Evolutionary conservation across 2,113 vertebrate species (phyloP), one percentile per base, ranked within the genome.

Genomic region (Alaudala cheleensis): DNA sequence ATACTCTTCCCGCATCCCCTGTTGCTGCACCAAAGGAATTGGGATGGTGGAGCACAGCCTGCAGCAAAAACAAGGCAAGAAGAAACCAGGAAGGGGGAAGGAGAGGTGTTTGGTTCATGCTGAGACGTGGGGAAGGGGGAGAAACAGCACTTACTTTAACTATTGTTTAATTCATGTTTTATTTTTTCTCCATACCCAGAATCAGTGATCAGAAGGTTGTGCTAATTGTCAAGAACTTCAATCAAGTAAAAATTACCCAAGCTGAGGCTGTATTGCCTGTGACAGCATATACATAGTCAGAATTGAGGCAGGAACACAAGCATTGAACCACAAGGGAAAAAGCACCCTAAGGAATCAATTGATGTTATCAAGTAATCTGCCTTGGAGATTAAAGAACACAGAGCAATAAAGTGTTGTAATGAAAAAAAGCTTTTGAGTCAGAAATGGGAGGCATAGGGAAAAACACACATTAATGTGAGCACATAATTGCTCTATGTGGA

Each of bases 271-370:
- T 9, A 57, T 17, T 56, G 66, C 37, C n/a, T 37, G 23, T 24
- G 50, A 90, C 50, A 92, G 67, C 33, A n/a, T 3, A 67, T 4
- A 28, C 14, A 39, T 6, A 86, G 53, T 78, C 39, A 66, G 29
- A 62, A 81, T 5, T n/a, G 37, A 89, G 37, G 70, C 5, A 87
- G 45, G 37, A 80, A 67, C 54, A 54, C 39, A 11, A 62, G 45
- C 62, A 34, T 18, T 82, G 71, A 95, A 86, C 61, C 74, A 65
- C 84, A 37, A 80, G 76, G 57, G 92, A 50, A 86, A 93, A 90
- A 87, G 54, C 71, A 94, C 92, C 93, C 90, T 66, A 62, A 93
- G 93, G 94, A 96, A 93, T 95, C 92, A 93, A 85, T 90, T 88
- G 67, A 47, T 66, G 71, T 40, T 93, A 91, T 70, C 76, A 90